Evolutionary conservation across 35 echinoderm and acorn worm genomes (phyloP).

Genomic region (Heliocidaris tuberculata): DNA sequence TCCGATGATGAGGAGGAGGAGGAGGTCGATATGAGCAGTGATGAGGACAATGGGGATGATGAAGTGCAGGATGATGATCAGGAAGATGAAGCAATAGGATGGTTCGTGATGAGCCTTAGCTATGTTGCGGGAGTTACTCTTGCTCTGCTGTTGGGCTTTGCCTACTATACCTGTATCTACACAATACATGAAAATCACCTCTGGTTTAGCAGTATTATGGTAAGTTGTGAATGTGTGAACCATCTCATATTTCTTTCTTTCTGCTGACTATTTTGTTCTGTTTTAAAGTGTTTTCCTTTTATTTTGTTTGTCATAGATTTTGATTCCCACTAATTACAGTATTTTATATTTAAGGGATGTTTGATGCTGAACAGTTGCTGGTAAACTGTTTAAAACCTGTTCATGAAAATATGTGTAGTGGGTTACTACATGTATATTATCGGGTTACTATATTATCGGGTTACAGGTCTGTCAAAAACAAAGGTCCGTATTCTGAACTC

Average conservation of each 20-base stretch:
- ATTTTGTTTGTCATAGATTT: too few species aligned
- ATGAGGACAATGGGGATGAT: conserved; percentile 45
- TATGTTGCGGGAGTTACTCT: conserved; percentile 41
- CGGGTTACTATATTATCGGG: too few species aligned
- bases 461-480: too few species aligned
- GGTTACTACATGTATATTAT: too few species aligned
- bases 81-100: neutral
- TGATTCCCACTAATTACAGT: too few species aligned
- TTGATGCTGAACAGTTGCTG: too few species aligned
- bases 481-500: too few species aligned
- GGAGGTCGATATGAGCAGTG: neutral
- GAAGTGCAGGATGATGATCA: neutral
- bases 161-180: conserved; percentile 52
- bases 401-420: too few species aligned
- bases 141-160: conserved; percentile 49
- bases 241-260: neutral
- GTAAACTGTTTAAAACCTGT: too few species aligned
- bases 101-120: conserved; percentile 38
- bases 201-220: conserved; percentile 72
- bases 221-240: conserved; percentile 21
- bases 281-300: too few species aligned
- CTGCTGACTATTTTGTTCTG: too few species aligned
- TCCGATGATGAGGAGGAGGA: neutral
- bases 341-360: too few species aligned
- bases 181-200: conserved; percentile 67